Conservation (phyloP, 2,797 vertebrate genomes). For the Propithecus deckenii region DNA sequence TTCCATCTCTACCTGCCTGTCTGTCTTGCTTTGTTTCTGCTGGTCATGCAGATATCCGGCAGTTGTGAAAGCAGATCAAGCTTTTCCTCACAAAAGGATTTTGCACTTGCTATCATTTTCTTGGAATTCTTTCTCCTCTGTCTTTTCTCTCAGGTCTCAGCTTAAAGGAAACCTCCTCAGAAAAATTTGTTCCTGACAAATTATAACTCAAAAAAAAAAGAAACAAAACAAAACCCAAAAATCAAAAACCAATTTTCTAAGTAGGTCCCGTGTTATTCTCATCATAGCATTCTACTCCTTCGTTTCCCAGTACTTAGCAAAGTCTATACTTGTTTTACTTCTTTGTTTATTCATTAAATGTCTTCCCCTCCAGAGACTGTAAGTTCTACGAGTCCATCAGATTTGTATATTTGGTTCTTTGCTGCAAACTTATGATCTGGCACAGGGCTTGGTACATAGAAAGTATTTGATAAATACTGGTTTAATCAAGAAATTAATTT, state of each 20-base stretch:
- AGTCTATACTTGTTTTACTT: background rate
- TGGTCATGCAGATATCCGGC: background rate
- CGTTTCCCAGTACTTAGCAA: background rate
- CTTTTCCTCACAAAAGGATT: background rate
- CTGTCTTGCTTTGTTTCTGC: background rate
- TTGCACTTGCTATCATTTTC: background rate
- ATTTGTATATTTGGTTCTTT: background rate
- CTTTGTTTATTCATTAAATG: background rate
- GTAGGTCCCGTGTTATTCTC: background rate
- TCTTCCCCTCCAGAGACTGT: background rate
- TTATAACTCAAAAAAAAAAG: background rate
- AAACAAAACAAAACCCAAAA: background rate
- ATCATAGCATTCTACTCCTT: background rate
- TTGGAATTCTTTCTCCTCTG: background rate
- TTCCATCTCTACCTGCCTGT: background rate
- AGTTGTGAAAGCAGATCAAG: background rate
- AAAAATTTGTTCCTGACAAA: background rate
- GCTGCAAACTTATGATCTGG: background rate
- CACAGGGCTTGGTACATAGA: background rate
- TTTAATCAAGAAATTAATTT: constrained; percentile 5
- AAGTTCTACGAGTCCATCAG: background rate
- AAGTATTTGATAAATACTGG: background rate
- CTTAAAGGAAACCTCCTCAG: background rate
- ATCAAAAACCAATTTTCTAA: background rate
- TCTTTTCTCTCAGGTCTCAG: background rate